Conservation (phyloP, 2,888 invertebrate genomes). For the Melinaea marsaeus region DNA sequence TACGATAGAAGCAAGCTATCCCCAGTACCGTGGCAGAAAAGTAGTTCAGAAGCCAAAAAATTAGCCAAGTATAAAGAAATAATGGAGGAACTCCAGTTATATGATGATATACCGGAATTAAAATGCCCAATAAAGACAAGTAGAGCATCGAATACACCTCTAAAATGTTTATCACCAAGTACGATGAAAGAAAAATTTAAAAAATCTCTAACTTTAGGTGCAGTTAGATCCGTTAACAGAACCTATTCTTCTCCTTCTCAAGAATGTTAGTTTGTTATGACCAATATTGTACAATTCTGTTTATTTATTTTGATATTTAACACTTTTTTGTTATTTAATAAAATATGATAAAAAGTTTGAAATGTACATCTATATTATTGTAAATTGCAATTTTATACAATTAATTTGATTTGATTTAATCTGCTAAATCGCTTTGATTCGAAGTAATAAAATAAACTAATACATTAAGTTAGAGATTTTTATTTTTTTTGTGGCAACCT, state of each 20-base stretch:
- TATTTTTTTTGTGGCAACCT: too few relatives aligned
- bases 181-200: conserved; percentile 16
- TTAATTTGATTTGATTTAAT: too few relatives aligned
- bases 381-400: too few relatives aligned
- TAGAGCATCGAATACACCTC: conserved; percentile 61
- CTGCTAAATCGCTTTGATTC: too few relatives aligned
- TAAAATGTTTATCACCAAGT: conserved; percentile 42
- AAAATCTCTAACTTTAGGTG: conserved; percentile 10
- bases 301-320: too few relatives aligned
- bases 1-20: conserved; percentile 37
- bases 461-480: too few relatives aligned
- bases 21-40: conserved; percentile 28
- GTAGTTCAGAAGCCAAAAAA: conserved; percentile 44
- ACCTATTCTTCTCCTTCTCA: conserved; percentile 2
- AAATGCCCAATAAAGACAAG: conserved; percentile 50
- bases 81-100: conserved; percentile 53
- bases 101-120: conserved; percentile 50
- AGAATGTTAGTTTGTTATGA: background rate
- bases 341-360: too few relatives aligned
- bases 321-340: too few relatives aligned
- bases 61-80: conserved; percentile 59
- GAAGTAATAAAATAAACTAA: too few relatives aligned
- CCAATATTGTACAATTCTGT: too few relatives aligned
- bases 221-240: conserved; percentile 13
- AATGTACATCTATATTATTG: too few relatives aligned